These are phyloP conservation scores for Syrista parreyssii DNA, from an alignment of 2,888 invertebrate genomes.

Conservation along the genomic window DNA sequence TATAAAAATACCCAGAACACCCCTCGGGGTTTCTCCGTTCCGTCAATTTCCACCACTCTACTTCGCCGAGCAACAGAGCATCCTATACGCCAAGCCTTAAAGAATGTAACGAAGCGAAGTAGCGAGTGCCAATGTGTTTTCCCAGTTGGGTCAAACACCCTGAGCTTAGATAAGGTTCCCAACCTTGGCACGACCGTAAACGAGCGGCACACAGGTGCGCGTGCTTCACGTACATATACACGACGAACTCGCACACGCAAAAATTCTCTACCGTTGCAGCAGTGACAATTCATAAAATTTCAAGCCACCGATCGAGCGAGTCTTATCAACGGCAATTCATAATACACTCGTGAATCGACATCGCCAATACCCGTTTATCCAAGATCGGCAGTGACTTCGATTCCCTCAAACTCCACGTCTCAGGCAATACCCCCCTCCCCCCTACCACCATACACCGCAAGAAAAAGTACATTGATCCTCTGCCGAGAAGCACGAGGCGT, in stretches of 20 bases:
- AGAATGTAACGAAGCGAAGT: constrained; percentile 2
- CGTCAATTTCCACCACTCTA: neutral
- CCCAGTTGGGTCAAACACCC: constrained; percentile 58
- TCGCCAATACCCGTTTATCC: neutral
- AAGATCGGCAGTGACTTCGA: neutral
- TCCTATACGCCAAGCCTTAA: neutral
- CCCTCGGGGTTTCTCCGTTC: neutral
- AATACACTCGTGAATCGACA: neutral
- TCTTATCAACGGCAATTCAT: neutral
- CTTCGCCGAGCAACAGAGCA: neutral
- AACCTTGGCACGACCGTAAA: constrained; percentile 48
- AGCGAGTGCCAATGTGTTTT: constrained; percentile 48
- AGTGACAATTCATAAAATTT: neutral
- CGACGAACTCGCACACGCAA: neutral
- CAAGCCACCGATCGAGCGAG: neutral
- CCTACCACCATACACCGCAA: neutral
- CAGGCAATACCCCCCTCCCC: neutral
- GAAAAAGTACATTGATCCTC: neutral
- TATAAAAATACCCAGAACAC: neutral
- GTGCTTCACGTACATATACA: neutral
- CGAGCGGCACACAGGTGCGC: neutral
- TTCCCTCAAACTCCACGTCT: neutral
- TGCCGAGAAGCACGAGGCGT: neutral
- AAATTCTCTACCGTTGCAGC: neutral
- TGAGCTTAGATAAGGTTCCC: constrained; percentile 55